Percentiles rank a stretch among this genome's conserved stretches.
Evolutionary conservation across 2,113 vertebrate genomes (phyloP).

Genomic region (Dinomys branickii): DNA sequence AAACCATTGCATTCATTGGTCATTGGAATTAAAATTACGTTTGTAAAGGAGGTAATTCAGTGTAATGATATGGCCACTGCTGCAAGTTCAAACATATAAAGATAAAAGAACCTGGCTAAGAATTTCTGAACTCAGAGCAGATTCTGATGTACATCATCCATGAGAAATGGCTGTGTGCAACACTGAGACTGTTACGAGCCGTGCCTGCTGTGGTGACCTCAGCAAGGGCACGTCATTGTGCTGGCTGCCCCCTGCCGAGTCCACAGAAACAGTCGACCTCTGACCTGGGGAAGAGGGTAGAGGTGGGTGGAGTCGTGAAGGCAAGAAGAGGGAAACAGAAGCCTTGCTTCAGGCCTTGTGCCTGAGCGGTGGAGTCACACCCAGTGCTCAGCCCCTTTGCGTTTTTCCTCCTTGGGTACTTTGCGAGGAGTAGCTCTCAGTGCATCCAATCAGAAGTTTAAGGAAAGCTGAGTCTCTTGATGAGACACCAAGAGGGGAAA

Average conservation of each 20-base stretch:
- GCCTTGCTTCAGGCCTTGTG: neutral
- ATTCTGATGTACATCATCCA: neutral
- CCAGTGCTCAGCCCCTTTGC: neutral
- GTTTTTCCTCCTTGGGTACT: neutral
- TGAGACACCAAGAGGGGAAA: neutral
- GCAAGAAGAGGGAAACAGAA: neutral
- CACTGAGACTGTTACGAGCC: neutral
- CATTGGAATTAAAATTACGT: neutral
- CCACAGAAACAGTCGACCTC: neutral
- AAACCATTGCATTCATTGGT: neutral
- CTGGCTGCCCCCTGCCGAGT: neutral
- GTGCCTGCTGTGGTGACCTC: neutral
- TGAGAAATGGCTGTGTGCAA: neutral
- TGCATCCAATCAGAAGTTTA: neutral
- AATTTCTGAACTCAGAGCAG: slow-evolving; percentile 2
- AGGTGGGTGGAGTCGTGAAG: neutral
- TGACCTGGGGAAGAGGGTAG: neutral
- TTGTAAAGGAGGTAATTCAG: neutral
- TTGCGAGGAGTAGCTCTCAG: neutral
- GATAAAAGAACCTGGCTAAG: neutral
- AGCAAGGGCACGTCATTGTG: neutral
- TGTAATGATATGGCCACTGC: neutral
- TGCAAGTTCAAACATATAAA: neutral
- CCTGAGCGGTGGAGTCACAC: neutral
- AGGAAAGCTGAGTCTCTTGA: neutral